phyloP scores from a whole-genome alignment of 1,140 invertebrate genomes.

The Leptinotarsa lineolata region DNA sequence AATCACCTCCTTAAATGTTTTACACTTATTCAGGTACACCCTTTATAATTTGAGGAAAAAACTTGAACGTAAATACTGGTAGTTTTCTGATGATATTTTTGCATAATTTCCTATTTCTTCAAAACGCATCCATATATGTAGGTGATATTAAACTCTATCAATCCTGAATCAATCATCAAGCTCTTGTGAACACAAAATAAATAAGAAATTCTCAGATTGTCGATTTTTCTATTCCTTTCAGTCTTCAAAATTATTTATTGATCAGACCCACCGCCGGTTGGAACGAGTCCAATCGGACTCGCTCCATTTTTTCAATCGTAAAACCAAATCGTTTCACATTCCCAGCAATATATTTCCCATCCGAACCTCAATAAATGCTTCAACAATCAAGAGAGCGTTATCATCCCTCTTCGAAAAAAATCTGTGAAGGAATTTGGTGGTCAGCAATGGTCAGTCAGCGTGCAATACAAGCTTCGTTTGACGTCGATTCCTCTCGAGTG shows the following conservation, averaged over 20 bases:
- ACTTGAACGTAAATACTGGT: no score
- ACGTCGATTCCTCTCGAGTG: neutral
- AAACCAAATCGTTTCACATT: neutral
- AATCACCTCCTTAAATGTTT: no score
- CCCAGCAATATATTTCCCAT: neutral
- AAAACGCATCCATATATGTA: no score
- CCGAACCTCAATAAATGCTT: conserved; percentile 3
- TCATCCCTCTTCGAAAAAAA: neutral
- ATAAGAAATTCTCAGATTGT: no score
- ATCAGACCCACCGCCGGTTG: neutral
- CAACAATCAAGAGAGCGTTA: neutral
- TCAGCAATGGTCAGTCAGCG: conserved; percentile 4
- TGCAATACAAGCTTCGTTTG: conserved; percentile 4
- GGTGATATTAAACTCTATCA: no score
- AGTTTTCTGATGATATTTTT: no score
- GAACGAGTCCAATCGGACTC: neutral
- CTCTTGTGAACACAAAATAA: no score
- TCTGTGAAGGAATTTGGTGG: neutral
- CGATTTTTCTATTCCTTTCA: no score
- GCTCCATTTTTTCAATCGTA: neutral
- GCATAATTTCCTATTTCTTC: no score
- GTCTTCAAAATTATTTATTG: neutral
- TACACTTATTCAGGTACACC: no score
- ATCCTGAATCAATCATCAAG: no score
- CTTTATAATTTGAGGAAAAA: no score